Base-by-base conservation (phyloP, 2,797 vertebrate species). In the Coranthus polyacanthus region DNA sequence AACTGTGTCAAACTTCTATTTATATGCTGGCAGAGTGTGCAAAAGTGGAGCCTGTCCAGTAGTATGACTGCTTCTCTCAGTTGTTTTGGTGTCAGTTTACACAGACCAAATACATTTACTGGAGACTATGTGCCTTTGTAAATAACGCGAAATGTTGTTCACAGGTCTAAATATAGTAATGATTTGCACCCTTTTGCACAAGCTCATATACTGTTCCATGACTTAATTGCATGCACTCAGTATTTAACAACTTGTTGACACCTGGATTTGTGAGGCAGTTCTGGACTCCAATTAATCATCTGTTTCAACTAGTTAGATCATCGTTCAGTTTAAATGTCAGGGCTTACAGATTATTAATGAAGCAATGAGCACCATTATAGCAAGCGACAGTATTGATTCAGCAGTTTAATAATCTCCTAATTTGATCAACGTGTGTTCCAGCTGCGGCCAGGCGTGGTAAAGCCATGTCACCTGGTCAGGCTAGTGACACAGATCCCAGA, bases 401-500 rank as follows among this genome's bases (percentile, higher is more conserved):
- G n/a, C n/a, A n/a, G n/a, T n/a, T 64, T 0, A 54, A 41, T 2
- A 9, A 12, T 3, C 11, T 16, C 1, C 43, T 57, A 10, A 42
- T 22, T 49, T 11, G 3, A 42, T 12, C 20, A 18, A 42, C 7
- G 4, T 68, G 36, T 72, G 44, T 69, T 78, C 10, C 75, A 94
- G 93, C 82, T 91, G 51, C 88, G 90, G 79, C 82, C 88, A 12
- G 81, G 86, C 60, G 46, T 87, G 67, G 74, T 84, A 67, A 94
- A 92, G 89, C 93, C 94, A 10, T 70, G 89, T 3, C 86, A 83
- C 63, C 89, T 96, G 75, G 88, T 95, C 77, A 95, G 93, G 87
- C 92, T 94, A 0, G 67, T 93, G 10, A 81, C 81, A 5, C 94
- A 91, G 78, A 78, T 95, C 24, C 85, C 88, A 0, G 79, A 94